Conservation (phyloP, 2,113 vertebrate genomes). For the Planiliza haematocheilus region DNA sequence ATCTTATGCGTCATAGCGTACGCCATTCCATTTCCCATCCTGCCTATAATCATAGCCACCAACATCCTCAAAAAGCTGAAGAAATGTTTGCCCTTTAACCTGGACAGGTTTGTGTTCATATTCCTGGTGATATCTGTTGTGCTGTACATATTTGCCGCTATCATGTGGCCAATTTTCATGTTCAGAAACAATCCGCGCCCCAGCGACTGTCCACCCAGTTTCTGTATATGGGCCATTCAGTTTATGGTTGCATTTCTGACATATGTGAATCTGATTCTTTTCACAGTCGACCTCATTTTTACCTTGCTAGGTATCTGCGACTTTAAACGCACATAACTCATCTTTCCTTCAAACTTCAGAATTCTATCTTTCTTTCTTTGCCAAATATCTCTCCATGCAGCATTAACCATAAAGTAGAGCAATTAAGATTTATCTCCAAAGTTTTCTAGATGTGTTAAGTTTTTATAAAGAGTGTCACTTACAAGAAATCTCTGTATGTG, state of each 20-base stretch:
- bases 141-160: conserved; percentile 81
- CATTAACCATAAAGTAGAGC: too few relatives aligned
- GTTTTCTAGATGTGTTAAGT: too few relatives aligned
- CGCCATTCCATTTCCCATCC: conserved; percentile 85
- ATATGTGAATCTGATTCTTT: conserved; percentile 87
- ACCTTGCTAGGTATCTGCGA: conserved; percentile 78
- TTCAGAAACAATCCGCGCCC: conserved; percentile 57
- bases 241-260: conserved; percentile 85
- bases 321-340: conserved; percentile 65
- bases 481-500: too few relatives aligned
- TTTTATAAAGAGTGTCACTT: too few relatives aligned
- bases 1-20: conserved; percentile 85
- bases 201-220: conserved; percentile 6
- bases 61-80: conserved; percentile 82
- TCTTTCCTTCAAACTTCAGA: too few relatives aligned
- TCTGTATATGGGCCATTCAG: conserved; percentile 77
- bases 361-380: neutral
- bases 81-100: conserved; percentile 73
- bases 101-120: conserved; percentile 81
- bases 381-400: too few relatives aligned
- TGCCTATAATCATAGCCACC: conserved; percentile 82
- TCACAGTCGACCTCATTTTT: conserved; percentile 84
- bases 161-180: conserved; percentile 85
- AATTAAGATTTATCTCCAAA: too few relatives aligned
- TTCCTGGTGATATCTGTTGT: conserved; percentile 82